A percentile compares a stretch with the other conserved stretches of the same genome.
phyloP scores from a whole-genome alignment of 2,797 vertebrate species.

The Lemur catta region DNA sequence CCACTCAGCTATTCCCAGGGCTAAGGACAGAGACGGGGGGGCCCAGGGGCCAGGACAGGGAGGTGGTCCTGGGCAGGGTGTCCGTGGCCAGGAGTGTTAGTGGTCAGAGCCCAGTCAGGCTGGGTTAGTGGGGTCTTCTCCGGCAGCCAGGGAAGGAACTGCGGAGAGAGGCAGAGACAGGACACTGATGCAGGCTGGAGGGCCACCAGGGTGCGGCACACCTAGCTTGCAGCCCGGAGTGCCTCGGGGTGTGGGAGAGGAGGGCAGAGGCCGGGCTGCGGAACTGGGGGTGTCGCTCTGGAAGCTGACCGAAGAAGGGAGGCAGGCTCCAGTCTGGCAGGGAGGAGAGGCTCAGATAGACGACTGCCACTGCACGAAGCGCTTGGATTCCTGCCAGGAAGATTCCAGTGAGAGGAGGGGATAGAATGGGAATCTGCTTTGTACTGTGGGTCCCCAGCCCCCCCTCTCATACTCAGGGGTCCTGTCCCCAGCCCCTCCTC shows the following conservation, averaged over 20 bases:
- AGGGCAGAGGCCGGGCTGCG: rapidly evolving
- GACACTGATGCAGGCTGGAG: neutral
- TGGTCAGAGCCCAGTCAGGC: slow-evolving; percentile 33
- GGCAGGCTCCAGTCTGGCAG: slow-evolving; percentile 87
- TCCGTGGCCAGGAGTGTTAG: slow-evolving; percentile 59
- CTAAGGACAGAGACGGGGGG: neutral
- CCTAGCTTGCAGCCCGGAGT: neutral
- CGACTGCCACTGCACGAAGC: slow-evolving; percentile 98
- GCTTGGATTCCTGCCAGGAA: slow-evolving; percentile 93
- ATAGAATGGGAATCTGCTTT: too few relatives aligned
- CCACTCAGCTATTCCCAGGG: slow-evolving; percentile 62
- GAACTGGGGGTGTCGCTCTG: neutral
- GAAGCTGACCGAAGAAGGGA: slow-evolving; percentile 63
- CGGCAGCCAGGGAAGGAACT: slow-evolving; percentile 58
- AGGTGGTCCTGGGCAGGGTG: neutral
- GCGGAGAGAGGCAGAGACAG: neutral
- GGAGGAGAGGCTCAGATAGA: slow-evolving; percentile 95
- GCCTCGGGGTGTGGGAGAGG: neutral
- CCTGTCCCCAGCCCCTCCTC: neutral
- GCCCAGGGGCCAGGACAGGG: neutral
- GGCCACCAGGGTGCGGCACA: neutral
- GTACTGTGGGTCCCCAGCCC: rapidly evolving
- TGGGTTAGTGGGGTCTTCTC: slow-evolving; percentile 68
- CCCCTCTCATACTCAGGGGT: neutral
- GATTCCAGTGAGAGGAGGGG: neutral